Evolutionary conservation across 2,888 invertebrate genomes (phyloP), one percentile per base, ranked within the genome.

Genomic region (Crocallis elinguaria): DNA sequence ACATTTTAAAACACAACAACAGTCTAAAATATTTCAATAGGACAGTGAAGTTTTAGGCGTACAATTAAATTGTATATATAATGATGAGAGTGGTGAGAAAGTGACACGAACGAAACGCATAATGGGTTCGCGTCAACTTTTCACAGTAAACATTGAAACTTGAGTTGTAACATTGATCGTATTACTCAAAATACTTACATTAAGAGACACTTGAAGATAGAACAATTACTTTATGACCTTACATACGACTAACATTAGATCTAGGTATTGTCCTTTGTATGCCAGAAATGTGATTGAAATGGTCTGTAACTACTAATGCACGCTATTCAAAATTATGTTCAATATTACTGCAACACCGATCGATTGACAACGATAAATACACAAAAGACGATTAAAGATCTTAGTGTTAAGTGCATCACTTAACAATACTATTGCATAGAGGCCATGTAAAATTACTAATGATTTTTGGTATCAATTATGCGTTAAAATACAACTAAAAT

Each of bases 181-280:
- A 71, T 84, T 82, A 83, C 82, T 82, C 83, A 83, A 86, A 84
- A 86, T 83, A 86, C 88, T 88, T 88, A 90, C 73, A 84, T 78
- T 84, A 84, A 82, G 84, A 88, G 87, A 90, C 87, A 89, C 84
- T 88, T 87, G 88, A 90, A 90, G 88, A 87, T 86, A 87, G 87
- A 91, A 89, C 89, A 83, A 86, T 88, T 86, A 88, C 54, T 84
- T 84, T 82, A 88, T 86, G 87, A 85, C 84, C 86, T 88, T 88
- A 89, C 87, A 82, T 88, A 88, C 84, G 75, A 76, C 90, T 90
- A 91, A 90, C 82, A 83, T 90, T 92, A 92, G 87, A 90, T 84
- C 92, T 92, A 92, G 90, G 92, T 92, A 92, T 92, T 92, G 92
- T 92, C 92, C 91, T 92, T 92, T 88, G 87, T 87, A 89, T 91